phyloP scores from a whole-genome alignment of 1,140 invertebrate genomes.

The Trachymyrmex septentrionalis region DNA sequence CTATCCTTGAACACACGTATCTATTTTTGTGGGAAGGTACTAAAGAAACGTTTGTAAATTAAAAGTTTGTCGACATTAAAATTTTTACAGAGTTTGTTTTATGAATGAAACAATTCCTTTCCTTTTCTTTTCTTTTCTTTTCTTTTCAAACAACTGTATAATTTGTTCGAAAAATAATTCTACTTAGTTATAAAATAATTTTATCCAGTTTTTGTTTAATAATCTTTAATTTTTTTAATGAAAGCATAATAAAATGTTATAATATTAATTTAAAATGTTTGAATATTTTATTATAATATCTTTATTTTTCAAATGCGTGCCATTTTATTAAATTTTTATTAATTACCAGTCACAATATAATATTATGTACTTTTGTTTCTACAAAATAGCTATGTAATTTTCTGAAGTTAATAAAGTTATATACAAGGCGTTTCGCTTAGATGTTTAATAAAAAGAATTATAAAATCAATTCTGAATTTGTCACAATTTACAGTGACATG shows the following conservation, averaged over 20 bases:
- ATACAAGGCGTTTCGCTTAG: background rate
- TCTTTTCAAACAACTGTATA: background rate
- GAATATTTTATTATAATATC: background rate
- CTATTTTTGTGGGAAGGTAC: background rate
- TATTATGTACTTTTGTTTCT: slow-evolving; percentile 5
- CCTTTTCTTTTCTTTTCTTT: background rate
- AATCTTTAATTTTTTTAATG: background rate
- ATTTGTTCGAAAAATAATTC: too few species aligned
- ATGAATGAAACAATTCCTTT: background rate
- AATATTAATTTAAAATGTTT: slow-evolving; percentile 38
- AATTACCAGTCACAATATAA: slow-evolving; percentile 7
- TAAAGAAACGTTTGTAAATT: background rate
- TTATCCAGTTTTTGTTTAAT: slow-evolving; percentile 15
- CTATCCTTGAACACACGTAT: background rate
- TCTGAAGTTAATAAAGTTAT: background rate
- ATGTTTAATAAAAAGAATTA: too few species aligned
- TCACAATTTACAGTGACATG: too few species aligned
- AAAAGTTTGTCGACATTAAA: background rate
- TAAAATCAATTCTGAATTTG: too few species aligned
- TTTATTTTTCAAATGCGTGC: slow-evolving; percentile 26
- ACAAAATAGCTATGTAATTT: slow-evolving; percentile 30
- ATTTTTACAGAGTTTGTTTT: background rate
- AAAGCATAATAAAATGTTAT: background rate
- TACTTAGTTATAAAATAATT: slow-evolving; percentile 4
- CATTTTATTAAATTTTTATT: slow-evolving; percentile 19